phyloP scores from a whole-genome alignment of 2,113 vertebrate species.

The Indicator indicator region DNA sequence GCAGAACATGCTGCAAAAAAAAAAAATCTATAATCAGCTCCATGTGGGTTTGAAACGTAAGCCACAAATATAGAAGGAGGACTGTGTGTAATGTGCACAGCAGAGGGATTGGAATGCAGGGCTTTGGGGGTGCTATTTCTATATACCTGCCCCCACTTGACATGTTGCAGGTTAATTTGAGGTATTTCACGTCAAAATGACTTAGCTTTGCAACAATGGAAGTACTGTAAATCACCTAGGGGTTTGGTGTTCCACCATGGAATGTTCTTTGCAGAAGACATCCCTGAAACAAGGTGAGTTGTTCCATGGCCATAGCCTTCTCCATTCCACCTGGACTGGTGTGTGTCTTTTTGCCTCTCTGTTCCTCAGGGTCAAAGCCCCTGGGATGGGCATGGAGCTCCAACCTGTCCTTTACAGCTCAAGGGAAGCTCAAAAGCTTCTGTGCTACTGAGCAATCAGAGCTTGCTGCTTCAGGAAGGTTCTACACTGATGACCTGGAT shows the following conservation, averaged over 20 bases:
- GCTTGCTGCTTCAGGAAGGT: background rate
- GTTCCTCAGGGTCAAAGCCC: background rate
- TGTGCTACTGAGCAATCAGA: background rate
- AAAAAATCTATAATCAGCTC: slow-evolving; percentile 53
- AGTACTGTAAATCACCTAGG: background rate
- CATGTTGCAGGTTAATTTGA: slow-evolving; percentile 27
- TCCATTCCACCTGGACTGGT: background rate
- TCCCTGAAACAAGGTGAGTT: background rate
- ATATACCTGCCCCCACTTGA: slow-evolving; percentile 12
- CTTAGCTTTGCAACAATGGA: background rate
- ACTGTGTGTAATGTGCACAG: background rate
- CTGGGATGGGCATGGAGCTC: background rate
- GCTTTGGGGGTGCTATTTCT: slow-evolving; percentile 30
- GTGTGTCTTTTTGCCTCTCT: background rate
- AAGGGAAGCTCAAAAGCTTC: background rate
- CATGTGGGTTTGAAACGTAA: slow-evolving; percentile 65
- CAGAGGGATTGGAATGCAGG: background rate
- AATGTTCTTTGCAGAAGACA: background rate
- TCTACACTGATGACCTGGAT: background rate
- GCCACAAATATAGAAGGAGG: slow-evolving; percentile 43
- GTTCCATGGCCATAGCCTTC: background rate
- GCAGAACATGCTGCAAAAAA: slow-evolving; percentile 40
- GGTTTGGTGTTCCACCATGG: background rate
- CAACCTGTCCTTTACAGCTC: background rate
- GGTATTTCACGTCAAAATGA: background rate